A percentile compares a stretch with the other conserved stretches of the same genome.
Conservation (phyloP, 2,113 vertebrate species). For the Grammomys dolichurus region DNA sequence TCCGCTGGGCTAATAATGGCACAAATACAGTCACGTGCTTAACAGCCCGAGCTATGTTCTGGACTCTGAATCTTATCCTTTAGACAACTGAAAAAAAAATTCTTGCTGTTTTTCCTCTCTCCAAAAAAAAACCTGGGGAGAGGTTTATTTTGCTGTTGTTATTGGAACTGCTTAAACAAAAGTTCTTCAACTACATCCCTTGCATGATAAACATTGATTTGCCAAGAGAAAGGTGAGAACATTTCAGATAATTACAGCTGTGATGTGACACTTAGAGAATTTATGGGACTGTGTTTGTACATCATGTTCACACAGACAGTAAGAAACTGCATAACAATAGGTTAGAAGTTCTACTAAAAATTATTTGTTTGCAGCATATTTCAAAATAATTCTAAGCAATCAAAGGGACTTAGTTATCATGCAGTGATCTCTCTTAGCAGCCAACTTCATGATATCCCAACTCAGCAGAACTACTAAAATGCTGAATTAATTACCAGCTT, state of each 20-base stretch:
- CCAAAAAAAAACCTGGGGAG: conserved; percentile 15
- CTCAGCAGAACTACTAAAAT: conserved; percentile 38
- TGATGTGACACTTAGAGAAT: conserved; percentile 36
- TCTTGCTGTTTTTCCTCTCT: not conserved
- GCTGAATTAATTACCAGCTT: conserved; percentile 48
- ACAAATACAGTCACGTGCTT: not conserved
- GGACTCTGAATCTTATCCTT: not conserved
- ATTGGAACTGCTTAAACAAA: conserved; percentile 47
- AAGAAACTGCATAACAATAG: conserved; percentile 31
- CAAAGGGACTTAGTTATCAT: conserved; percentile 11
- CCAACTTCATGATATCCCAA: not conserved
- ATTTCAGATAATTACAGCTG: not conserved
- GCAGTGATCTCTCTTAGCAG: conserved; percentile 20
- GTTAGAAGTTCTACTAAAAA: conserved; percentile 5
- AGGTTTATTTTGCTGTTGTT: conserved; percentile 13
- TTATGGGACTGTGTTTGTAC: conserved; percentile 43
- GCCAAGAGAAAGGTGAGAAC: conserved; percentile 40
- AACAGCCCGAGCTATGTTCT: not conserved
- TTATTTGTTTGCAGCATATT: not conserved
- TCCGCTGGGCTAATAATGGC: not conserved
- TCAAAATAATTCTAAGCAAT: conserved; percentile 59
- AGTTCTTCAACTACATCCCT: conserved; percentile 18
- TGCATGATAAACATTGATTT: conserved; percentile 34
- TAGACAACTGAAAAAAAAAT: not conserved
- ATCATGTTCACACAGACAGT: conserved; percentile 33